These are phyloP conservation scores for Holotrichia oblita DNA, from an alignment of 1,140 invertebrate species.

Conservation along the genomic window DNA sequence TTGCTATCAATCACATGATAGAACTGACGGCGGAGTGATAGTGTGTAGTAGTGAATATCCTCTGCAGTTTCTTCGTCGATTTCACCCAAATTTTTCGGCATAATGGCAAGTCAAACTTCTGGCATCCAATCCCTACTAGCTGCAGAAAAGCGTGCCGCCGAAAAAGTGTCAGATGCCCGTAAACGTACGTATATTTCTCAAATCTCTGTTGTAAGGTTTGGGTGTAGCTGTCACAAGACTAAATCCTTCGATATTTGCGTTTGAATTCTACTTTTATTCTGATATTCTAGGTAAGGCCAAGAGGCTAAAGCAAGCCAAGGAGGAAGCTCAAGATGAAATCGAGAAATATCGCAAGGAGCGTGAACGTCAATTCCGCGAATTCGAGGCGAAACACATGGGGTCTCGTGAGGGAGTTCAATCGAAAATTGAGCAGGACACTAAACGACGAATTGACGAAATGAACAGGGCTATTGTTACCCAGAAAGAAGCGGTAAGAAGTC, in stretches of 20 bases:
- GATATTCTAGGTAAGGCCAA: conserved; percentile 87
- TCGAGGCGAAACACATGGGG: conserved; percentile 94
- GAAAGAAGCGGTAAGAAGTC: conserved; percentile 81
- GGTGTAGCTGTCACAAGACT: conserved; percentile 44
- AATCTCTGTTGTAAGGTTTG: background rate
- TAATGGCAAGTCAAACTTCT: conserved; percentile 99
- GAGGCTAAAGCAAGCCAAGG: conserved; percentile 98
- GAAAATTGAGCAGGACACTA: conserved; percentile 88
- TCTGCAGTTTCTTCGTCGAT: background rate
- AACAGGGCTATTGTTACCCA: conserved; percentile 77
- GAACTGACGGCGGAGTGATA: background rate
- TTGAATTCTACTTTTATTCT: background rate
- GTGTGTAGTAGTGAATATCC: background rate
- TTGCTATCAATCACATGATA: background rate
- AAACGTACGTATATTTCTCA: conserved; percentile 82
- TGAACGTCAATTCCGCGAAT: conserved; percentile 92
- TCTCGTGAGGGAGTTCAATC: conserved; percentile 89
- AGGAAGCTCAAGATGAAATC: conserved; percentile 98
- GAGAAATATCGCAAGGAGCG: conserved; percentile 96
- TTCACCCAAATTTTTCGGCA: background rate
- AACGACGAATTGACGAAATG: conserved; percentile 87
- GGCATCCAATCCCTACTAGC: conserved; percentile 98
- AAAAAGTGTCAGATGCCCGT: conserved; percentile 97
- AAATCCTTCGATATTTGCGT: background rate
- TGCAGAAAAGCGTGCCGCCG: conserved; percentile 97